A percentile compares a stretch with the other conserved stretches of the same genome.
phyloP scores from a whole-genome alignment of 2,888 invertebrate genomes.

The Lycia hirtaria region DNA sequence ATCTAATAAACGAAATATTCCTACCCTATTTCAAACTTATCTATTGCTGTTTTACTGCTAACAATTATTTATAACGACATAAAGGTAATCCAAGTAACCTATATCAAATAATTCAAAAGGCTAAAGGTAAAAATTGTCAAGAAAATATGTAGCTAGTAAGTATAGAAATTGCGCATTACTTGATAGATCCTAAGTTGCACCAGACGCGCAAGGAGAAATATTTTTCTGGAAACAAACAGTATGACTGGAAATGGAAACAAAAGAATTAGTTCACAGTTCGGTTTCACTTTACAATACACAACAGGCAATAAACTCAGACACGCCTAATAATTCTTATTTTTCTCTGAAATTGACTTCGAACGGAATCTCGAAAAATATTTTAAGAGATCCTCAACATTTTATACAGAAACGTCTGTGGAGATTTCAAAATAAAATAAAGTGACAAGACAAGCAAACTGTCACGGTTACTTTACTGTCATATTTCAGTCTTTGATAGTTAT shows the following conservation, averaged over 20 bases:
- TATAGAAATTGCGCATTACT: background rate
- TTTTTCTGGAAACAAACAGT: constrained; percentile 41
- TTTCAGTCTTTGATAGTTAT: too few species aligned
- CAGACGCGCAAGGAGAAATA: background rate
- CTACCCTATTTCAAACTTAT: too few species aligned
- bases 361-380: constrained; percentile 38
- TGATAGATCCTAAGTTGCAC: background rate
- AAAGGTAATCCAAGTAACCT: too few species aligned
- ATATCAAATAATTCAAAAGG: too few species aligned
- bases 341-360: constrained; percentile 64
- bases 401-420: background rate
- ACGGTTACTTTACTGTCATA: background rate
- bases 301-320: constrained; percentile 70
- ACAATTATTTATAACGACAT: too few species aligned
- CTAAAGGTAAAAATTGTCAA: too few species aligned
- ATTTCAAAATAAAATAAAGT: background rate
- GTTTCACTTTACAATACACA: constrained; percentile 65
- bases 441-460: background rate
- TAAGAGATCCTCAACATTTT: constrained; percentile 6
- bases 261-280: constrained; percentile 64
- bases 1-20: too few species aligned
- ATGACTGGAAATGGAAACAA: constrained; percentile 55
- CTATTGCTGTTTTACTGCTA: too few species aligned
- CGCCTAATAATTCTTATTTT: constrained; percentile 68
- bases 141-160: too few species aligned